Conservation (phyloP, 2,113 vertebrate genomes). For the Erythrolamprus reginae region DNA sequence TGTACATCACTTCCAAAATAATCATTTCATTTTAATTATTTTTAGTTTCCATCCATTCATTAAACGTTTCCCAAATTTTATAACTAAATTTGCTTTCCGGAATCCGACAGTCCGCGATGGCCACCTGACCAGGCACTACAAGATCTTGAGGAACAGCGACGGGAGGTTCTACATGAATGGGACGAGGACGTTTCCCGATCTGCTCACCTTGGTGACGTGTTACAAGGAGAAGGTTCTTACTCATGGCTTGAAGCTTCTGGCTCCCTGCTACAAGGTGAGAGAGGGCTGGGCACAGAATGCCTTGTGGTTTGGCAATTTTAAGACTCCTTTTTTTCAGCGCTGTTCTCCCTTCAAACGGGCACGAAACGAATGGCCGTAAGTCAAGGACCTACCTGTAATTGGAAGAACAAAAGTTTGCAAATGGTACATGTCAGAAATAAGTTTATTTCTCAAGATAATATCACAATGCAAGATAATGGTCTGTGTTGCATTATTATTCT, state of each 20-base stretch:
- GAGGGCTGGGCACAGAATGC: not conserved
- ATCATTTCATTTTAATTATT: too few relatives aligned
- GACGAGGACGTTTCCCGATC: constrained; percentile 49
- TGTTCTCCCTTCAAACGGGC: not conserved
- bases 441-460: too few relatives aligned
- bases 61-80: too few relatives aligned
- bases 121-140: constrained; percentile 70
- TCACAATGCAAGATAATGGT: too few relatives aligned
- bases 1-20: too few relatives aligned
- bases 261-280: constrained; percentile 71
- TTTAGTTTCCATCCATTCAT: too few relatives aligned
- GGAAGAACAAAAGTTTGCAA: not conserved
- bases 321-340: not conserved
- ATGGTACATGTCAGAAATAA: too few relatives aligned
- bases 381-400: not conserved
- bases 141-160: constrained; percentile 40
- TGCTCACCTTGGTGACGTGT: constrained; percentile 63
- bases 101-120: constrained; percentile 45
- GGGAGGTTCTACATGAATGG: constrained; percentile 56
- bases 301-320: not conserved
- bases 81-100: not conserved
- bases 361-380: not conserved
- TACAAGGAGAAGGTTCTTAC: constrained; percentile 60
- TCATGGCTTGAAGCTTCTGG: constrained; percentile 43
- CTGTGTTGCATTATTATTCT: too few relatives aligned